Evolutionary conservation across 2,113 vertebrate species (phyloP), one percentile per base, ranked within the genome.

Genomic region (Echinops telfairi): DNA sequence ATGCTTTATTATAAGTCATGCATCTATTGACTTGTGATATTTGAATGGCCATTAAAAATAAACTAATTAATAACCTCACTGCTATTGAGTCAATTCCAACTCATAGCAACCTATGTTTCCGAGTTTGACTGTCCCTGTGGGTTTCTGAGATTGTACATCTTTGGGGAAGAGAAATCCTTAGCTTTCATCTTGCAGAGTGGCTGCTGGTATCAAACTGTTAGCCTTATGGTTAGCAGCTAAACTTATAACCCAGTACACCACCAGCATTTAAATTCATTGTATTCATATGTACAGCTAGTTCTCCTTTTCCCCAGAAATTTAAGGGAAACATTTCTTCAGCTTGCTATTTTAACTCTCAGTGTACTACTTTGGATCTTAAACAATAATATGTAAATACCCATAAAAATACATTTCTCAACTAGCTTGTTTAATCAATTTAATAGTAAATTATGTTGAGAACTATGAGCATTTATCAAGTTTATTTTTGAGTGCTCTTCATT

Each of bases 1-100:
- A 70, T 88, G 29, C 11, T 90, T 85, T 86, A 93, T 75, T 94
- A 91, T 85, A 79, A 53, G 27, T 83, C 19, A 29, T 86, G 43
- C 33, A 27, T 0, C 76, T 90, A n/a, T 70, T n/a, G 58, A 79
- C 36, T 1, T 62, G 17, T 83, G 79, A 70, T 93, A 93, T 86
- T 66, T 93, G 70, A 88, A 82, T 85, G 75, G 14, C n/a, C 60
- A 62, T 66, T 29, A 27, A 66, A 27, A 53, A 53, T 53, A 53
- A 53, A 53, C 47, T 53, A 53, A 53, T 53, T 14, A 53, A 53
- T 53, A 53, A 14, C 47, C 47, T 53, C 47, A 53, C 47, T 66
- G 64, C 25, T 25, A 25, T 66, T 25, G 25, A 66, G 25, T 66
- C 64, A 7, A 10, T 27, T 25, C 23, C 25, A 19, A 66, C 23